Conservation (phyloP, 2,888 invertebrate species). For the Xestia xanthographa region DNA sequence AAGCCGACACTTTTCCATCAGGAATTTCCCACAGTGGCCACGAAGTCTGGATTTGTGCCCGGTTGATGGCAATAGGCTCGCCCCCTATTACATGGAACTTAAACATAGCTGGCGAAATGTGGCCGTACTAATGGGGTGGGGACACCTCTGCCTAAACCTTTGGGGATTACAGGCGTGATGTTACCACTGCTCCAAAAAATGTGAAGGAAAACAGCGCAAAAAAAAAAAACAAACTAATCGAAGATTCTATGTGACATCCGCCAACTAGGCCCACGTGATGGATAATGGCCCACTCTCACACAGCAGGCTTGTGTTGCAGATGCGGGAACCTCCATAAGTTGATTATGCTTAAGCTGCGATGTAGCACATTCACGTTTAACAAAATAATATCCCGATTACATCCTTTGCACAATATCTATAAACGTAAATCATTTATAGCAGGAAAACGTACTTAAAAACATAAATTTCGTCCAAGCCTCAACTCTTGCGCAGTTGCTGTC, state of each 20-base stretch:
- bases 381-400: neutral
- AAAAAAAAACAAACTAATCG: neutral
- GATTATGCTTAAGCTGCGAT: neutral
- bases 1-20: no score
- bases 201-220: neutral
- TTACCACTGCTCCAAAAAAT: neutral
- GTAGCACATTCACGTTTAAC: neutral
- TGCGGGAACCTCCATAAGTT: neutral
- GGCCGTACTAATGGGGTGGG: no score
- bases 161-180: no score
- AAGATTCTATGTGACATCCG: neutral
- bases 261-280: neutral
- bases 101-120: no score
- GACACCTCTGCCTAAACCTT: no score
- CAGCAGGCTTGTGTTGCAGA: neutral
- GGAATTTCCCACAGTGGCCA: no score
- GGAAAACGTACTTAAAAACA: conserved; percentile 55
- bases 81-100: no score
- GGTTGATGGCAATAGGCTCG: no score
- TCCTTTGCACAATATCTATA: conserved; percentile 3
- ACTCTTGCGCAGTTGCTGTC: conserved; percentile 67
- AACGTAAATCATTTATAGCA: conserved; percentile 40
- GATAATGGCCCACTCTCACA: neutral
- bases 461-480: conserved; percentile 57
- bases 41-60: no score